phyloP scores from a whole-genome alignment of 2,113 vertebrate genomes.

The Raja brachyura region DNA sequence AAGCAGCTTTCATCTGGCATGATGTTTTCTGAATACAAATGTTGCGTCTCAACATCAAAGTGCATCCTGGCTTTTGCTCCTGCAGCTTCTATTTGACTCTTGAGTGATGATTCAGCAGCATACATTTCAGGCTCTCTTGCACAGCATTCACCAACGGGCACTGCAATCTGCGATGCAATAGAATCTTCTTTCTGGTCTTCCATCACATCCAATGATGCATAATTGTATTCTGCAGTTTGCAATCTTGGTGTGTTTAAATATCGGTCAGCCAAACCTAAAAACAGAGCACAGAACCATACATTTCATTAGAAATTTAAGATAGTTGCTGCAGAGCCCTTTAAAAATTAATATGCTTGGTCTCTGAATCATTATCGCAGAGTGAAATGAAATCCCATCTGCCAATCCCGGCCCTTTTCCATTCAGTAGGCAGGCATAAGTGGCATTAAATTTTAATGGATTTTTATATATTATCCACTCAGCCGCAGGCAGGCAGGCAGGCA shows the following conservation, averaged over 20 bases:
- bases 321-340: constrained; percentile 23
- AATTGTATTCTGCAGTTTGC: not conserved
- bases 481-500: not conserved
- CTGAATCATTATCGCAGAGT: constrained; percentile 39
- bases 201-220: not conserved
- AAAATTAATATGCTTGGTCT: constrained; percentile 32
- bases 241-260: not conserved
- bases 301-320: not conserved
- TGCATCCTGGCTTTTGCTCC: constrained; percentile 48
- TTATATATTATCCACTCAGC: constrained; percentile 27
- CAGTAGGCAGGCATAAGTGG: constrained; percentile 41
- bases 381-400: constrained; percentile 43
- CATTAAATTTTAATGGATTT: constrained; percentile 40
- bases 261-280: not conserved
- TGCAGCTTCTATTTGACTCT: constrained; percentile 53
- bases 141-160: constrained; percentile 48
- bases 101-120: constrained; percentile 40
- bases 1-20: constrained; percentile 42
- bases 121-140: constrained; percentile 53
- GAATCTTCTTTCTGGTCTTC: constrained; percentile 38
- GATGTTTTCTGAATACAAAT: constrained; percentile 47
- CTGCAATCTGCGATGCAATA: constrained; percentile 40
- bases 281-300: not conserved
- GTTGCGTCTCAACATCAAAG: constrained; percentile 39
- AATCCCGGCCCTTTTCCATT: constrained; percentile 41